A percentile compares a stretch with the other conserved stretches of the same genome.
Evolutionary conservation across 2,888 invertebrate species (phyloP).

Genomic region (Formica aserva): DNA sequence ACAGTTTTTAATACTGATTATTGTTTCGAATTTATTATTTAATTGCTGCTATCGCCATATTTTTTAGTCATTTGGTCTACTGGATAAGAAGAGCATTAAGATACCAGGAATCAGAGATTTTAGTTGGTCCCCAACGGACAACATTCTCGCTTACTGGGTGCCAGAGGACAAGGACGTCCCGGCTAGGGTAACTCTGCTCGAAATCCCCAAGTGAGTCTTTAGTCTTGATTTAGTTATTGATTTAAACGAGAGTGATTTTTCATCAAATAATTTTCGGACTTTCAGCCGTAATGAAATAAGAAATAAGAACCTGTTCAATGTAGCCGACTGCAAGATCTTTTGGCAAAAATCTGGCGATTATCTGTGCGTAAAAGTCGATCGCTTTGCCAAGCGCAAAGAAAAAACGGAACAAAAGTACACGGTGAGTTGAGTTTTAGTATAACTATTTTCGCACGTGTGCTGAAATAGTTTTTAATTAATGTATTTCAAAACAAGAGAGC

Average conservation of each 20-base stretch:
- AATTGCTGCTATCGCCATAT: neutral
- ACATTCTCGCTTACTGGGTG: slow-evolving; percentile 98
- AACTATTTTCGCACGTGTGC: neutral
- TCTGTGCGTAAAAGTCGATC: slow-evolving; percentile 97
- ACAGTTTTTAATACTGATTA: neutral
- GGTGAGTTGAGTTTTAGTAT: slow-evolving; percentile 84
- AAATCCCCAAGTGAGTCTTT: slow-evolving; percentile 91
- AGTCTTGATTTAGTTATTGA: neutral
- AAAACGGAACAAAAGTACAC: slow-evolving; percentile 97
- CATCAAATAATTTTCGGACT: slow-evolving; percentile 14
- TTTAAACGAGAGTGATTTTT: neutral
- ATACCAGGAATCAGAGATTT: slow-evolving; percentile 96
- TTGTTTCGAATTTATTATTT: neutral
- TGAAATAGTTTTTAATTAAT: neutral
- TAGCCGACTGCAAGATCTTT: slow-evolving; percentile 99
- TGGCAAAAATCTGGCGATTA: slow-evolving; percentile 99
- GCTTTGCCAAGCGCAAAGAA: slow-evolving; percentile 96
- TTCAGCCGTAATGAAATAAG: slow-evolving; percentile 92
- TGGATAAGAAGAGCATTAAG: slow-evolving; percentile 98
- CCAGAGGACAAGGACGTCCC: slow-evolving; percentile 99
- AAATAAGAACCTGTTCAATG: slow-evolving; percentile 98
- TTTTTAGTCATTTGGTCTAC: slow-evolving; percentile 93
- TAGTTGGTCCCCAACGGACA: slow-evolving; percentile 99
- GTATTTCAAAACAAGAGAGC: neutral
- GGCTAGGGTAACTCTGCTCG: slow-evolving; percentile 96